Evolutionary conservation across 2,888 invertebrate species (phyloP).

Genomic region (Horisme vitalbata): DNA sequence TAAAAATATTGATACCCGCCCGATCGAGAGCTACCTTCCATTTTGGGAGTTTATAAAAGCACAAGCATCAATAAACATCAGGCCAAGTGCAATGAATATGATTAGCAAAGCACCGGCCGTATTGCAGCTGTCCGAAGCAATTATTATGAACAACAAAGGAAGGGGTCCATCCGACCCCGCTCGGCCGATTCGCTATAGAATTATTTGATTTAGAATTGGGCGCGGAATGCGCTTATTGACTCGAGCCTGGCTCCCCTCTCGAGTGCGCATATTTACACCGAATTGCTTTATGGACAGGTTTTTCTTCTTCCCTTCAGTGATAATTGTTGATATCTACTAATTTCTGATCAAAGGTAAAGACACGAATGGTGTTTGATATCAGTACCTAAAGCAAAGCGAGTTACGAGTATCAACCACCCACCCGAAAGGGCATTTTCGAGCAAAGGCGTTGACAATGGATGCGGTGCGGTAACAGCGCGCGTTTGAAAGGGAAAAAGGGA

Average conservation of each 20-base stretch:
- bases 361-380: too few relatives aligned
- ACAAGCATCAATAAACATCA: not conserved
- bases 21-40: too few relatives aligned
- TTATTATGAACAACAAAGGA: slow-evolving; percentile 30
- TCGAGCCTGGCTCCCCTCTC: slow-evolving; percentile 36
- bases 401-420: too few relatives aligned
- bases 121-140: slow-evolving; percentile 37
- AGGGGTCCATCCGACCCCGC: not conserved
- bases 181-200: slow-evolving; percentile 44
- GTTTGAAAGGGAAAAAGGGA: not conserved
- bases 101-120: slow-evolving; percentile 23
- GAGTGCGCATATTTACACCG: slow-evolving; percentile 1
- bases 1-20: too few relatives aligned
- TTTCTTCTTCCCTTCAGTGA: too few relatives aligned
- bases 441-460: not conserved
- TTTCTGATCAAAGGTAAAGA: too few relatives aligned
- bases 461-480: not conserved
- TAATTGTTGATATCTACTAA: too few relatives aligned
- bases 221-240: slow-evolving; percentile 73
- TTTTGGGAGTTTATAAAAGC: not conserved
- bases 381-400: too few relatives aligned
- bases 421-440: not conserved
- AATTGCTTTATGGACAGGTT: too few relatives aligned
- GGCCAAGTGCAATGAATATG: slow-evolving; percentile 16
- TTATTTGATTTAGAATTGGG: slow-evolving; percentile 81